Percentiles rank a stretch among this genome's conserved stretches.
phyloP scores from a whole-genome alignment of 2,888 invertebrate genomes.

The Eulithis testata region DNA sequence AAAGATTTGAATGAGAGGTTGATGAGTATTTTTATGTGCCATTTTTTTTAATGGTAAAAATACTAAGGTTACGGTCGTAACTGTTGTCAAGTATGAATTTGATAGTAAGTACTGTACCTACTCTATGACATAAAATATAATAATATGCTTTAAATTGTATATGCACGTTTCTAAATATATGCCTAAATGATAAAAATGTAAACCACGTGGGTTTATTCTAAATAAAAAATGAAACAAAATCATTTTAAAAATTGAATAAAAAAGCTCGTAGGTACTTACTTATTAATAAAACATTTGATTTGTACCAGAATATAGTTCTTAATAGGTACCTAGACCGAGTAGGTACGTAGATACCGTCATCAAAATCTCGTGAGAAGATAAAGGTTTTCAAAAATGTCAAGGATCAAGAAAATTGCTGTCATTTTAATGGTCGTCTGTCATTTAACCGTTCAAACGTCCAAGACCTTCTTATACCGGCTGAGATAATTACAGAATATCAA shows the following conservation, averaged over 20 bases:
- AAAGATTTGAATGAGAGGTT: slow-evolving; percentile 12
- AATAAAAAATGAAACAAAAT: no score
- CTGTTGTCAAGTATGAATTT: no score
- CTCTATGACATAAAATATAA: no score
- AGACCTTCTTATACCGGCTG: slow-evolving; percentile 44
- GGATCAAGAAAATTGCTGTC: slow-evolving; percentile 53
- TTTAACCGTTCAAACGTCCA: slow-evolving; percentile 52
- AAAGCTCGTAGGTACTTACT: no score
- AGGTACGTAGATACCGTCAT: slow-evolving; percentile 8
- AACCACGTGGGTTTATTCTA: no score
- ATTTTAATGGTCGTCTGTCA: slow-evolving; percentile 48
- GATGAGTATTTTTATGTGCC: neutral
- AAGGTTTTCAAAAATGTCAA: slow-evolving; percentile 53
- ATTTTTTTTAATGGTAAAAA: no score
- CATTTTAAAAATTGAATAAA: no score
- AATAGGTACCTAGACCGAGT: slow-evolving; percentile 4
- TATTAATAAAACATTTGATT: neutral
- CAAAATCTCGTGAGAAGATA: slow-evolving; percentile 26
- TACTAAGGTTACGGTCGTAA: no score
- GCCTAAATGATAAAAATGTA: no score
- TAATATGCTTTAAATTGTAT: no score
- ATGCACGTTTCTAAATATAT: no score
- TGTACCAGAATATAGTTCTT: slow-evolving; percentile 17
- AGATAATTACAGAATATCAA: slow-evolving; percentile 42
- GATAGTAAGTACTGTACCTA: no score